phyloP scores from a whole-genome alignment of 2,888 invertebrate genomes.

The Thereva nobilitata region DNA sequence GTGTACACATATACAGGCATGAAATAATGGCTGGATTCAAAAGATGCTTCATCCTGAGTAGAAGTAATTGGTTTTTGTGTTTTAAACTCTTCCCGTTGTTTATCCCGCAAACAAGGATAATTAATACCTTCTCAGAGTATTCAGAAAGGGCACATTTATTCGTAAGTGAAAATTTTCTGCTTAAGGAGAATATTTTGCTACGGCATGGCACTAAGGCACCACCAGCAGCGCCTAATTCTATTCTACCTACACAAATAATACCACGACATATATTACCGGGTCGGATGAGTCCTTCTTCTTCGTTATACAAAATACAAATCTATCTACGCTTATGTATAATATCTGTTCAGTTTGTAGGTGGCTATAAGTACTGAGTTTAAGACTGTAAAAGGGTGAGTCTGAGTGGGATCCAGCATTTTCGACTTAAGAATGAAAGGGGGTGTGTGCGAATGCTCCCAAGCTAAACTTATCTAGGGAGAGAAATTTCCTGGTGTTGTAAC shows the following conservation, averaged over 20 bases:
- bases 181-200: constrained; percentile 15
- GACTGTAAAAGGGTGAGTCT: constrained; percentile 21
- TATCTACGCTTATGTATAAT: constrained; percentile 33
- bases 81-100: constrained; percentile 42
- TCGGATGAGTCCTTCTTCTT: constrained; percentile 21
- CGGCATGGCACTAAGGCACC: background rate
- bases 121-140: constrained; percentile 44
- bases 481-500: constrained; percentile 52
- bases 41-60: constrained; percentile 25
- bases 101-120: constrained; percentile 47
- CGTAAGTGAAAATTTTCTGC: constrained; percentile 25
- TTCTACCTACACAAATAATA: constrained; percentile 34
- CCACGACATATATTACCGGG: constrained; percentile 36
- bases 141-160: constrained; percentile 31
- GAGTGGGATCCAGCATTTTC: constrained; percentile 20
- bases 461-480: constrained; percentile 28
- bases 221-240: constrained; percentile 23
- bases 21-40: background rate
- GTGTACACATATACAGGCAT: background rate
- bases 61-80: constrained; percentile 36
- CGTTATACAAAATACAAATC: constrained; percentile 19
- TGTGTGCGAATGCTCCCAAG: constrained; percentile 6
- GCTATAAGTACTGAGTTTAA: constrained; percentile 26
- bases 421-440: constrained; percentile 28
- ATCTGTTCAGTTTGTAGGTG: constrained; percentile 28